Percentiles rank a stretch among this genome's conserved stretches.
phyloP scores from a whole-genome alignment of 2,797 vertebrate genomes.

The Falco naumanni region DNA sequence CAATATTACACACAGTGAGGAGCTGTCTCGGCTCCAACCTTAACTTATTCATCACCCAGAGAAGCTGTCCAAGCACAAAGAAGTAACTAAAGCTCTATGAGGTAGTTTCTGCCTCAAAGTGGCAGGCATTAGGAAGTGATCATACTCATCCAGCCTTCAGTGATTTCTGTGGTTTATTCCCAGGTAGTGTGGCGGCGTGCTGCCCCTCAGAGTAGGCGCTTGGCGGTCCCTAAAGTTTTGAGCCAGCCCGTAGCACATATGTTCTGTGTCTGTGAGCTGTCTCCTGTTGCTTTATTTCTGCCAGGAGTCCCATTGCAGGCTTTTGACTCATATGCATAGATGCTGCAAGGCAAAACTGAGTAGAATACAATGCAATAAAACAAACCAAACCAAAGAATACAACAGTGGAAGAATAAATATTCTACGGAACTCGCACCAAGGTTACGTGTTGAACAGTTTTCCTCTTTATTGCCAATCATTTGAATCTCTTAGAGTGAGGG shows the following conservation, averaged over 20 bases:
- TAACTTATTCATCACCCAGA: background rate
- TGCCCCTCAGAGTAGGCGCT: background rate
- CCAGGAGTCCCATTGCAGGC: background rate
- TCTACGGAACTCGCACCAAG: conserved; percentile 65
- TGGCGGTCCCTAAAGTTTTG: background rate
- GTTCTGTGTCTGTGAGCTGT: background rate
- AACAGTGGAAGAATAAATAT: conserved; percentile 74
- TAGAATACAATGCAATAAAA: conserved; percentile 22
- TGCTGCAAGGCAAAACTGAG: conserved; percentile 28
- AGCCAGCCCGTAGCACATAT: rapidly evolving
- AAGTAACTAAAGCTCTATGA: background rate
- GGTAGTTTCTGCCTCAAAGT: background rate
- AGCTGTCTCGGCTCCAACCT: background rate
- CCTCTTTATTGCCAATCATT: conserved; percentile 78
- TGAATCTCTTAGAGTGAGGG: conserved; percentile 73
- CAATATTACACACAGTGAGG: background rate
- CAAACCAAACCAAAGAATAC: conserved; percentile 35
- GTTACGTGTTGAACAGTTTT: conserved; percentile 76
- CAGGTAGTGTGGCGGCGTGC: rapidly evolving
- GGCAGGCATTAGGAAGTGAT: background rate
- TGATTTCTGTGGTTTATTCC: background rate
- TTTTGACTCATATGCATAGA: background rate
- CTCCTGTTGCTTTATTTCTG: background rate
- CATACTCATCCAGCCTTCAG: rapidly evolving
- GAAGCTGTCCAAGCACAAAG: background rate